A percentile compares a stretch with the other conserved stretches of the same genome.
Evolutionary conservation across 2,888 invertebrate species (phyloP).

Genomic region (Synergus itoensis): DNA sequence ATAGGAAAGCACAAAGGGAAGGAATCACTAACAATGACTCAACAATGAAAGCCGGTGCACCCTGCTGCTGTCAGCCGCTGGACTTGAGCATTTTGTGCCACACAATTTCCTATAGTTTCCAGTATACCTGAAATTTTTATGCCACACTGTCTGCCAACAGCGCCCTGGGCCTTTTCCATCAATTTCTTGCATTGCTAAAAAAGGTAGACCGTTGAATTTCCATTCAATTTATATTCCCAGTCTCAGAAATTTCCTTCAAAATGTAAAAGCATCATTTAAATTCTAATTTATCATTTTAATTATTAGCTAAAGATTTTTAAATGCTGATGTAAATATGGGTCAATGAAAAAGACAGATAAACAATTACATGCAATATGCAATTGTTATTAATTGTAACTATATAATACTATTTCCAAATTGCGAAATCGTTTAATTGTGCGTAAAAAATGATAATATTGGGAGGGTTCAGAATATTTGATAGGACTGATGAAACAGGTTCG

Average conservation of each 20-base stretch:
- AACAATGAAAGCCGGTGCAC: slow-evolving; percentile 64
- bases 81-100: slow-evolving; percentile 40
- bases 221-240: not conserved
- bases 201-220: not conserved
- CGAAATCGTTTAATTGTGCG: not conserved
- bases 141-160: slow-evolving; percentile 22
- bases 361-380: not conserved
- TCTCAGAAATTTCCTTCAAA: not conserved
- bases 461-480: not conserved
- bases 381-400: not conserved
- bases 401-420: not conserved
- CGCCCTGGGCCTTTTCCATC: slow-evolving; percentile 37
- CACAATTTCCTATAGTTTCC: slow-evolving; percentile 41
- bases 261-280: not conserved
- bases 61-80: slow-evolving; percentile 39
- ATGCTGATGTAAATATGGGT: not conserved
- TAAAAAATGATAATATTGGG: not conserved
- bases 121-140: slow-evolving; percentile 39
- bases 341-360: no score
- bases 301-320: not conserved
- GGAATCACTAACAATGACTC: slow-evolving; percentile 74
- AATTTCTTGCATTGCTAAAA: slow-evolving; percentile 29
- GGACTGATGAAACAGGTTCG: not conserved
- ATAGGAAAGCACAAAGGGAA: slow-evolving; percentile 61
- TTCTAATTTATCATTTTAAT: not conserved